Percentiles rank a stretch among this genome's conserved stretches.
phyloP scores from a whole-genome alignment of 2,797 vertebrate species.

The Octomys mimax region DNA sequence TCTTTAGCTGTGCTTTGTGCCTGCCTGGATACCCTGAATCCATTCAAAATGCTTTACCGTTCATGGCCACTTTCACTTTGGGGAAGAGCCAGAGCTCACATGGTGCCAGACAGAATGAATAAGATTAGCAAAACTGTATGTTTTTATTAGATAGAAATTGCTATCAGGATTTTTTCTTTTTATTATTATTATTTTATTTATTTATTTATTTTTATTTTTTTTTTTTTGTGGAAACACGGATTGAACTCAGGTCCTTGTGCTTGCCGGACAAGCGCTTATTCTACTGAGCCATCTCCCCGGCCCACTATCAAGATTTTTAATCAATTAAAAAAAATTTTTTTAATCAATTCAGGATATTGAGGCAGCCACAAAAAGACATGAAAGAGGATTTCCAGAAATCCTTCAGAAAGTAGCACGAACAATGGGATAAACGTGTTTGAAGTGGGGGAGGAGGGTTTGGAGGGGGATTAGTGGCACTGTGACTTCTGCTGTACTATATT shows the following conservation, averaged over 20 bases:
- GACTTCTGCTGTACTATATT: neutral
- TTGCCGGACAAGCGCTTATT: no score
- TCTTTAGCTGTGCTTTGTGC: neutral
- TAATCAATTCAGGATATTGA: neutral
- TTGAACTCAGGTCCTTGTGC: no score
- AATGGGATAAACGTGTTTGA: neutral
- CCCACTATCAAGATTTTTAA: no score
- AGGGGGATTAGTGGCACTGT: neutral
- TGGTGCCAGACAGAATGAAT: neutral
- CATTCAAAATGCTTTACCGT: neutral
- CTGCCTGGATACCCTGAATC: neutral
- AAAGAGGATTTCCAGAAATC: neutral
- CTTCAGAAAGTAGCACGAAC: neutral
- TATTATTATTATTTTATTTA: no score
- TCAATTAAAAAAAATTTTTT: neutral
- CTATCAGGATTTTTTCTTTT: neutral
- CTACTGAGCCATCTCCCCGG: no score
- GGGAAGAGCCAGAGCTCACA: neutral
- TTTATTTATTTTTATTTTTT: no score
- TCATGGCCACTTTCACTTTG: neutral
- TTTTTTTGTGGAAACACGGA: no score
- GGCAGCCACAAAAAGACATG: neutral
- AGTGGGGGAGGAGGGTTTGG: neutral
- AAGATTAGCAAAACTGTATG: neutral
- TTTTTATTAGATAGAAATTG: neutral